Percentiles rank a stretch among this genome's conserved stretches.
Evolutionary conservation across 2,888 invertebrate genomes (phyloP).

Genomic region (Hoplodrina blanda): DNA sequence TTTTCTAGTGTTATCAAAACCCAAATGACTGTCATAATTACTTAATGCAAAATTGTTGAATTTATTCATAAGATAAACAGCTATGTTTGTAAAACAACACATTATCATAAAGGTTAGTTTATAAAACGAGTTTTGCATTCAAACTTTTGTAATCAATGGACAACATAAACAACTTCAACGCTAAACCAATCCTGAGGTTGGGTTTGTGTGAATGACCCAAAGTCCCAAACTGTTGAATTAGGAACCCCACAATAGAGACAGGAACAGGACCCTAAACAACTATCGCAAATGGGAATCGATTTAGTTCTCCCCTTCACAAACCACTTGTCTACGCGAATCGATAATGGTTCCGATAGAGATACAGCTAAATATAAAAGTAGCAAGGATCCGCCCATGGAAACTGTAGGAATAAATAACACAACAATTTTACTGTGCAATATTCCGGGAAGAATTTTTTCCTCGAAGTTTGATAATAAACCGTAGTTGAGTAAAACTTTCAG

Average conservation of each 20-base stretch:
- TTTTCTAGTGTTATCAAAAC: too few species aligned
- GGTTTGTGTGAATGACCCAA: conserved; percentile 14
- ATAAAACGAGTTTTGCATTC: background rate
- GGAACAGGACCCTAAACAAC: conserved; percentile 40
- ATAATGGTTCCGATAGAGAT: conserved; percentile 24
- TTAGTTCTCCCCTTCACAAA: conserved; percentile 40
- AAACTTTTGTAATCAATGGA: background rate
- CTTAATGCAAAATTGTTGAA: background rate
- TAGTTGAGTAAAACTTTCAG: conserved; percentile 34
- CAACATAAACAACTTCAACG: conserved; percentile 16
- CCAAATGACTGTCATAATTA: too few species aligned
- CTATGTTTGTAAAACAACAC: background rate
- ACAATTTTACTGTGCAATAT: conserved; percentile 25
- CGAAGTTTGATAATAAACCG: conserved; percentile 14
- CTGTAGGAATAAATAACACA: conserved; percentile 32
- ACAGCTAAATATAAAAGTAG: conserved; percentile 19
- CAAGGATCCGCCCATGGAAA: conserved; percentile 1
- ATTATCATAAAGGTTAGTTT: conserved; percentile 10
- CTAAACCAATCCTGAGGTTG: conserved; percentile 21
- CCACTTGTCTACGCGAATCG: conserved; percentile 44
- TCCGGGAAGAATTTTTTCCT: conserved; percentile 8
- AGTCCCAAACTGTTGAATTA: conserved; percentile 37
- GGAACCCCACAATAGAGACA: conserved; percentile 32
- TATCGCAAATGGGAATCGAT: conserved; percentile 55
- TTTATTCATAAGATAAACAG: conserved; percentile 6